Evolutionary conservation across 1,140 invertebrate genomes (phyloP).

Genomic region (Holotrichia oblita): DNA sequence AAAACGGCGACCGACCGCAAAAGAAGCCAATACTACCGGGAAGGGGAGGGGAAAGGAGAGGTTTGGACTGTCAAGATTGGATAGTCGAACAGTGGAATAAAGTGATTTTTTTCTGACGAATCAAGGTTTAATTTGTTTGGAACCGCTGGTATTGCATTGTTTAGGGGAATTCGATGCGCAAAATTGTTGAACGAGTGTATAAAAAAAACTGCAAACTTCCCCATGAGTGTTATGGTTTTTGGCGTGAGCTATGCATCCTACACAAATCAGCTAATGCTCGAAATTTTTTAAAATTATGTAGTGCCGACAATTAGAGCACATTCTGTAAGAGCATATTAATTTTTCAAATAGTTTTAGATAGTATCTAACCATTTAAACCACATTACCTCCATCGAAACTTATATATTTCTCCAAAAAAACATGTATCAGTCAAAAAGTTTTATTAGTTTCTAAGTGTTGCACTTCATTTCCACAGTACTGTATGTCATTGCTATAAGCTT

Average conservation of each 20-base stretch:
- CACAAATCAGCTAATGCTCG: neutral
- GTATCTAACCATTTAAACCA: neutral
- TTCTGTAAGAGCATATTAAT: neutral
- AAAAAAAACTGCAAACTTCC: neutral
- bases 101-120: neutral
- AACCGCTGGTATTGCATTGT: neutral
- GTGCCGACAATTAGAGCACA: neutral
- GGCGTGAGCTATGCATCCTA: neutral
- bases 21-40: neutral
- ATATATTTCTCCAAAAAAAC: too few relatives aligned
- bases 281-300: too few relatives aligned
- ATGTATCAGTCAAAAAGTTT: too few relatives aligned
- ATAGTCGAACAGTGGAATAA: too few relatives aligned
- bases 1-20: neutral
- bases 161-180: too few relatives aligned
- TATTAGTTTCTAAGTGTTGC: too few relatives aligned
- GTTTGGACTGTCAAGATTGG: neutral
- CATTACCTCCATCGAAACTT: too few relatives aligned
- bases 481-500: too few relatives aligned
- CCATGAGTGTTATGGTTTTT: too few relatives aligned
- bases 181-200: neutral
- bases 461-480: too few relatives aligned
- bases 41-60: too few relatives aligned
- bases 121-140: neutral
- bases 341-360: neutral